A percentile compares a stretch with the other conserved stretches of the same genome.
Evolutionary conservation across 1,140 invertebrate species (phyloP).

Genomic region (Drosophila biarmipes): DNA sequence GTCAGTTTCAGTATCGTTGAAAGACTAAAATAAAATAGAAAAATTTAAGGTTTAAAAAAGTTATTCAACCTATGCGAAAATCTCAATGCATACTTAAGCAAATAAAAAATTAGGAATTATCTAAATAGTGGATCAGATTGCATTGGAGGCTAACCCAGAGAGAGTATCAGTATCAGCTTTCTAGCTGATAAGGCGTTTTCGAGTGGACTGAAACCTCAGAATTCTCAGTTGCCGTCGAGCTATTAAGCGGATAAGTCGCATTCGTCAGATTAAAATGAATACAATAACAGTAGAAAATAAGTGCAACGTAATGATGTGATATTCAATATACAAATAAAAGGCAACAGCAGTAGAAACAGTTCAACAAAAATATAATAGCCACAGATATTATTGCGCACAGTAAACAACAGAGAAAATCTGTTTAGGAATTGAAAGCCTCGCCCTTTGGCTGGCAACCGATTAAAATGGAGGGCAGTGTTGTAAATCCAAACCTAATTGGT

Average conservation of each 20-base stretch:
- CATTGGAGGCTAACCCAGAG: constrained; percentile 1
- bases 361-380: neutral
- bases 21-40: neutral
- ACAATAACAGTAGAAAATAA: neutral
- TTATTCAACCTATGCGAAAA: neutral
- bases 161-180: constrained; percentile 17
- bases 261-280: neutral
- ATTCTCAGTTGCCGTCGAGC: constrained; percentile 13
- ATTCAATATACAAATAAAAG: constrained; percentile 3
- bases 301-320: constrained; percentile 14
- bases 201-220: neutral
- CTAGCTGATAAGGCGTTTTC: constrained; percentile 19
- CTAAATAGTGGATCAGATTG: neutral
- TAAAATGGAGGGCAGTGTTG: neutral
- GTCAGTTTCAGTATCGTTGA: too few species aligned
- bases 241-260: constrained; percentile 12
- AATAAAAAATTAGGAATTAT: neutral
- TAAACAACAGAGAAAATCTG: constrained; percentile 8
- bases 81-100: neutral
- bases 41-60: neutral
- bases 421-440: neutral
- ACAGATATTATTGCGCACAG: too few species aligned
- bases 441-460: neutral
- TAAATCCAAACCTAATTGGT: constrained; percentile 38
- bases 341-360: neutral